These are phyloP conservation scores for Osmerus eperlanus DNA, from an alignment of 2,113 vertebrate species.

Conservation along the genomic window DNA sequence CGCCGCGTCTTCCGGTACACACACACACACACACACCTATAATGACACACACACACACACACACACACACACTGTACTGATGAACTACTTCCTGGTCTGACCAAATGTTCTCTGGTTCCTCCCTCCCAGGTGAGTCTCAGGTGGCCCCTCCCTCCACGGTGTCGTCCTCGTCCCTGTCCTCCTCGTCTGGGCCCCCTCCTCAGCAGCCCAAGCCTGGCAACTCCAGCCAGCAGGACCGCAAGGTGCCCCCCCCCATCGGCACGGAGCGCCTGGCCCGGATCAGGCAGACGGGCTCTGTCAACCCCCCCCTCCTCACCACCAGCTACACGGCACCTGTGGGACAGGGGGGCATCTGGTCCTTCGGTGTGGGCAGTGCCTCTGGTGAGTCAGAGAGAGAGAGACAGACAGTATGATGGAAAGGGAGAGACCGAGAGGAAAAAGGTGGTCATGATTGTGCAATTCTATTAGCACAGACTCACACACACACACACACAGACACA, in stretches of 20 bases:
- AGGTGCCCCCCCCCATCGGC: conserved; percentile 95
- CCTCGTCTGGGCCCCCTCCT: conserved; percentile 81
- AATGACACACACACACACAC: conserved; percentile 25
- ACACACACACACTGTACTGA: conserved; percentile 26
- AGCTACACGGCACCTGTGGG: conserved; percentile 93
- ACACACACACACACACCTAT: conserved; percentile 36
- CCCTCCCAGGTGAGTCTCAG: conserved; percentile 87
- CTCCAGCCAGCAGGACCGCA: conserved; percentile 84
- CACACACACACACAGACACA: background rate
- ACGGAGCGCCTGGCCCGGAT: conserved; percentile 93
- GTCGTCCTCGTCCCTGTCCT: conserved; percentile 88
- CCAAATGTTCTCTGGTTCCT: background rate
- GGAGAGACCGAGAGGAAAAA: too few relatives aligned
- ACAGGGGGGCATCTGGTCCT: conserved; percentile 98
- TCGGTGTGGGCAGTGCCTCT: conserved; percentile 90
- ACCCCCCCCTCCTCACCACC: conserved; percentile 86
- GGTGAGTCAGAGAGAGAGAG: conserved; percentile 65
- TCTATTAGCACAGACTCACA: too few relatives aligned
- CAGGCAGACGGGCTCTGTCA: conserved; percentile 91
- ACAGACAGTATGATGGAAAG: background rate
- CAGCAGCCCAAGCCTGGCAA: conserved; percentile 84
- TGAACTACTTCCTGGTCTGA: too few relatives aligned
- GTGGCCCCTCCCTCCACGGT: conserved; percentile 91
- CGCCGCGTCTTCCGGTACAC: conserved; percentile 91
- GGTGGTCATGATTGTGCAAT: too few relatives aligned